Base-by-base conservation (phyloP, 2,888 invertebrate species). In the Drosophila eohydei region DNA sequence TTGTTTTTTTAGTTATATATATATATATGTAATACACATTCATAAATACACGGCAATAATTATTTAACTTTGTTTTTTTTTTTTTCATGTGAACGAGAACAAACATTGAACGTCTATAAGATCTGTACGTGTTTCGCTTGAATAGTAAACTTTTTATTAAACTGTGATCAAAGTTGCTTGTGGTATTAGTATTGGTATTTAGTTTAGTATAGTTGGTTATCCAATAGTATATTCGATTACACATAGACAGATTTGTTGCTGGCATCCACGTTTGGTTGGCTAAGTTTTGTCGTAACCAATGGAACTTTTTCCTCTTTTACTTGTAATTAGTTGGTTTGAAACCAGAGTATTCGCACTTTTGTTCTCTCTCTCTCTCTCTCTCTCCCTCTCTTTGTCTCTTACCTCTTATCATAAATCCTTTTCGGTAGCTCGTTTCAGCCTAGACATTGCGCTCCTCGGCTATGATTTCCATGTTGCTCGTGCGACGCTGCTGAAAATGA, bases 381-480 rank as follows among this genome's bases (percentile, higher is more conserved):
- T 41, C 26, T 46, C 11, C 14, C 28, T 28, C 3, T 28, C 46
- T 46, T 28, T n/a, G 2, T 11, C 21, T 32, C n/a, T 16, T 34
- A 38, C 12, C 12, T 14, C 8, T 36, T 0, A 4, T n/a, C 0
- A 4, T n/a, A 26, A 38, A n/a, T 52, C 26, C 0, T n/a, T 12
- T 50, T 32, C 6, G 30, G 5, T n/a, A 30, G 30, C 14, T 28
- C 14, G 12, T 30, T 14, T 6, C 4, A 0, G 16, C 21, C 66
- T 83, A 86, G 50, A 88, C 78, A 46, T 78, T 80, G 6, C 79
- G 72, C 58, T 90, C 90, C 70, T 90, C 90, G 52, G 73, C 71
- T n/a, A 90, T 90, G 26, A 83, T 79, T 57, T 90, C 90, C 90
- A 90, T 89, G 26, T 79, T 85, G 77, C 89, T 90, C 40, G 89